These are phyloP conservation scores for Lucifuga dentata DNA, from an alignment of 2,113 vertebrate species.

Conservation along the genomic window DNA sequence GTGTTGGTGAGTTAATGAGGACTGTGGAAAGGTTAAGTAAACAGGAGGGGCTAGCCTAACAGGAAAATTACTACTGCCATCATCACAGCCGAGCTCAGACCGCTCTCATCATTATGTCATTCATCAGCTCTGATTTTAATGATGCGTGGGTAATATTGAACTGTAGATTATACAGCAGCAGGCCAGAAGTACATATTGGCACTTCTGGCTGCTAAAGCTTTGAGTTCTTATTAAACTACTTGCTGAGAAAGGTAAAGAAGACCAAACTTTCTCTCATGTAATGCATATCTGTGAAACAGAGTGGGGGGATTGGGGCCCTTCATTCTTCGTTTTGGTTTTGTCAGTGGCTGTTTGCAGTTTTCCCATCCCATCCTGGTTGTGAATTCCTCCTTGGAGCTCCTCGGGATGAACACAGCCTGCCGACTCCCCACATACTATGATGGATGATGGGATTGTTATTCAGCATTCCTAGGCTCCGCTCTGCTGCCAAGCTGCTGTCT, in stretches of 20 bases:
- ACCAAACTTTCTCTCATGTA: constrained; percentile 15
- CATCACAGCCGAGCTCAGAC: constrained; percentile 64
- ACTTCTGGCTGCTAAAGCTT: constrained; percentile 26
- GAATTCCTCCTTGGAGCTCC: constrained; percentile 72
- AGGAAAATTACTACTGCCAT: constrained; percentile 77
- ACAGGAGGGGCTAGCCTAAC: constrained; percentile 81
- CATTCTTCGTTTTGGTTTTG: constrained; percentile 7
- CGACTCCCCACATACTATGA: constrained; percentile 80
- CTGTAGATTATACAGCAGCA: constrained; percentile 54
- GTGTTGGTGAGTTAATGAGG: constrained; percentile 83
- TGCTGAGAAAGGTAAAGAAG: constrained; percentile 9
- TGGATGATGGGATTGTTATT: constrained; percentile 85
- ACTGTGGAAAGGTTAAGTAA: constrained; percentile 84
- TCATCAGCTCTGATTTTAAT: constrained; percentile 79
- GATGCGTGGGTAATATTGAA: constrained; percentile 66
- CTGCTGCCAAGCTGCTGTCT: constrained; percentile 82
- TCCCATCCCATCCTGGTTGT: constrained; percentile 60
- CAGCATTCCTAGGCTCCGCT: constrained; percentile 80
- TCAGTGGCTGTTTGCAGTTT: constrained; percentile 49
- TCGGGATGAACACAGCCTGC: constrained; percentile 72
- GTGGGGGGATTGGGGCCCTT: not conserved
- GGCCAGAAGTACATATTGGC: constrained; percentile 34
- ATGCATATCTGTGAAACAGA: constrained; percentile 25
- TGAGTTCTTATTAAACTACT: constrained; percentile 38
- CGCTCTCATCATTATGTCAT: constrained; percentile 76